These are phyloP conservation scores for Drosophila dunni DNA, from an alignment of 1,140 invertebrate species.

Conservation along the genomic window DNA sequence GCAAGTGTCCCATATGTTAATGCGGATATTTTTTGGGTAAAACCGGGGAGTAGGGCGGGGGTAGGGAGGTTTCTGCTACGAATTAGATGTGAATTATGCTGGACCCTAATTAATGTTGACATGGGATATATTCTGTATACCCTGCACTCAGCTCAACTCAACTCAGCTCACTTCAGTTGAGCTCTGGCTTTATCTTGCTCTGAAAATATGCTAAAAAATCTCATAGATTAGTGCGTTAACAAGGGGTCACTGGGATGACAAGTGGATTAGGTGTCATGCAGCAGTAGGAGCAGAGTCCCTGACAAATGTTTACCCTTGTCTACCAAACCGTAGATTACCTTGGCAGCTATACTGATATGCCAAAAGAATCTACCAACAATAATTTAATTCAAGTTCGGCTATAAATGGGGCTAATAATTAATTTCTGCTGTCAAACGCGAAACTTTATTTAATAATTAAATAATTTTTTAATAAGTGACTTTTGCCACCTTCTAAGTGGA, in stretches of 20 bases:
- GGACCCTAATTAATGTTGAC: constrained; percentile 80
- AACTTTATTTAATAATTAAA: constrained; percentile 80
- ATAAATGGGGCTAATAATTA: constrained; percentile 47
- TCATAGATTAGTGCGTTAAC: constrained; percentile 75
- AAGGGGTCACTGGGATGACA: constrained; percentile 61
- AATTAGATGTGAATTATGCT: constrained; percentile 64
- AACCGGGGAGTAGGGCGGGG: neutral
- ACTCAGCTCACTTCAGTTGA: constrained; percentile 1
- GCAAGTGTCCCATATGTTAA: constrained; percentile 33
- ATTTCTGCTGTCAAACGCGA: constrained; percentile 65
- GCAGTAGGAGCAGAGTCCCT: neutral
- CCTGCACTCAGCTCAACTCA: constrained; percentile 26
- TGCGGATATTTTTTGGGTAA: neutral
- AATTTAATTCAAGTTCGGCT: neutral
- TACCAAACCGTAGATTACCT: constrained; percentile 49
- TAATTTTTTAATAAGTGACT: constrained; percentile 55
- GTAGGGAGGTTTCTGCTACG: constrained; percentile 18
- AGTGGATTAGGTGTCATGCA: constrained; percentile 43
- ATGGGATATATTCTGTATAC: constrained; percentile 63
- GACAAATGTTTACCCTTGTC: constrained; percentile 68
- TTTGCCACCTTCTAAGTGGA: constrained; percentile 22
- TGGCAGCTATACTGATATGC: constrained; percentile 43
- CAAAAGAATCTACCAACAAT: constrained; percentile 12
- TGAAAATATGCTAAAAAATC: constrained; percentile 64
- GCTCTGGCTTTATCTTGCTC: constrained; percentile 32